Conservation (phyloP, 2,888 invertebrate species). For the Lamproptera curius region DNA sequence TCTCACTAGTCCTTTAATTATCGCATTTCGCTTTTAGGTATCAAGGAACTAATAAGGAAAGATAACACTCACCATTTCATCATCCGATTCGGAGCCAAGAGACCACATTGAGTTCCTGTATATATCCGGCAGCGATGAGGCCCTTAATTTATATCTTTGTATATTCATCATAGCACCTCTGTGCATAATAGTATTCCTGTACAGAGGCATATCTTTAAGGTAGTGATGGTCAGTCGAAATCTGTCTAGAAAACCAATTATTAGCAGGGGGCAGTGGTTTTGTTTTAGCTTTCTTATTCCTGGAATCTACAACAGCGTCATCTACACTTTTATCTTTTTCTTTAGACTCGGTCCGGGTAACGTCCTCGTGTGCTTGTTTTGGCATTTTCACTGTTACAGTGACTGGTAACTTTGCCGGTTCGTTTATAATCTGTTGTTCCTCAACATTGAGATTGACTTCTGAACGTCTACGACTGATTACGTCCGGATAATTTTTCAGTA, state of each 20-base stretch:
- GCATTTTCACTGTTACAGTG: constrained; percentile 32
- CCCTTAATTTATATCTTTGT: constrained; percentile 86
- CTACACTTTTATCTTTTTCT: constrained; percentile 22
- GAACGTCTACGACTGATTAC: constrained; percentile 79
- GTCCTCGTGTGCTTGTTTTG: constrained; percentile 18
- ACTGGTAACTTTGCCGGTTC: constrained; percentile 31
- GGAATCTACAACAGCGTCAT: constrained; percentile 24
- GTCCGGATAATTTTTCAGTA: constrained; percentile 84
- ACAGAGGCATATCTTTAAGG: constrained; percentile 82
- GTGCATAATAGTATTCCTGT: constrained; percentile 89
- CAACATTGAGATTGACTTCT: constrained; percentile 71
- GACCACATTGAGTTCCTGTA: constrained; percentile 91
- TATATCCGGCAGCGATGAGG: constrained; percentile 94
- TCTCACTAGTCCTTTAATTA: too few species aligned
- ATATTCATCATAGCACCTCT: constrained; percentile 91
- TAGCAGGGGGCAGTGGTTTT: constrained; percentile 11
- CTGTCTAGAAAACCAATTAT: constrained; percentile 62
- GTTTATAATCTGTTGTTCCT: constrained; percentile 28
- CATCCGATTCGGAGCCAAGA: constrained; percentile 75
- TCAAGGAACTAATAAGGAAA: too few species aligned
- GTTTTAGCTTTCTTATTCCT: constrained; percentile 26
- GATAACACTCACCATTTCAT: constrained; percentile 81
- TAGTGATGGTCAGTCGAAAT: constrained; percentile 81
- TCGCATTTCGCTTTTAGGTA: too few species aligned
- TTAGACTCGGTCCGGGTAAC: constrained; percentile 17